Base-by-base conservation (phyloP, 2,888 invertebrate species). In the Leptopilina drosophilae region DNA sequence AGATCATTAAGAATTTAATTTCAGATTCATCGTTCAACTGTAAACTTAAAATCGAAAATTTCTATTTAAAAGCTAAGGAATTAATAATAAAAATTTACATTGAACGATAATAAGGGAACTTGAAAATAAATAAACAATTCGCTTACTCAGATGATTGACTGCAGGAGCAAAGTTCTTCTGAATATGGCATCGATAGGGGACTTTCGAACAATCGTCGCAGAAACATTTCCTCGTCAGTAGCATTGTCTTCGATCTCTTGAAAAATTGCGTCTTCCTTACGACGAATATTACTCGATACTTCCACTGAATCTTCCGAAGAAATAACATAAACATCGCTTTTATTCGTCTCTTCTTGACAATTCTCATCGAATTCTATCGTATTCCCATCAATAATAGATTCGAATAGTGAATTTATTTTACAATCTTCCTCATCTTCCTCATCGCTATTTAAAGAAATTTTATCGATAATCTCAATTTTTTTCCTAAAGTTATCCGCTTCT, bases 191-290 rank as follows among this genome's bases (percentile, higher is more conserved):
- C 12, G 59, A 78, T 15, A 73, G 33, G 56, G 73, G 73, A 11
- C 56, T 73, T n/a, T 73, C 33, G 11, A 73, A 56, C 9, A 73
- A n/a, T 59, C 53, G 33, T 9, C 53, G 73, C 11, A 73, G 33
- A 14, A 73, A 73, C 40, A 40, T 40, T 26, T 49, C 49, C 40
- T n/a, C 73, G 40, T 73, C 73, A n/a, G n/a, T 33, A 2, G 56
- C 73, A 33, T 73, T 73, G 14, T 66, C 46, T 40, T 73, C 73
- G 9, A 73, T 73, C 9, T 73, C 53, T 14, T 11, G 26, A 40
- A 73, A 73, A 15, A 73, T 73, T 11, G 26, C 73, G 2, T 73
- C 56, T 40, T 73, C 73, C 8, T 33, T 73, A 56, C n/a, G 26
- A 0, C 73, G 33, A 33, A 9, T n/a, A 56, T 53, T 59, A 2